A percentile compares a stretch with the other conserved stretches of the same genome.
Conservation (phyloP, 1,140 invertebrate species). For the Lordiphosa stackelbergi region DNA sequence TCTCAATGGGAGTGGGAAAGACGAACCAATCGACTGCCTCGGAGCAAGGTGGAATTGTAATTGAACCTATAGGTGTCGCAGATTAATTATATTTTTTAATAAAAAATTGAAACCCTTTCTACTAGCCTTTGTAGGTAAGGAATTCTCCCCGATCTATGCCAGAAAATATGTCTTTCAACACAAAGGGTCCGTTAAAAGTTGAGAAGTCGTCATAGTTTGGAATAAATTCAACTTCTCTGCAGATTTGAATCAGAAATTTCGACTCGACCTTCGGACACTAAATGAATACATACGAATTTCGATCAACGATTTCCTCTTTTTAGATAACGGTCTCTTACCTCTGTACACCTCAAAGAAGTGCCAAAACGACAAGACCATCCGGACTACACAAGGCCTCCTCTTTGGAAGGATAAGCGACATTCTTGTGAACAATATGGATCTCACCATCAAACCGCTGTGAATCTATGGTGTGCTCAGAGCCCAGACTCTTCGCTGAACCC, state of each 20-base stretch:
- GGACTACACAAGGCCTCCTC: constrained; percentile 81
- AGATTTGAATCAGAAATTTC: constrained; percentile 19
- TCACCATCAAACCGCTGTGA: constrained; percentile 83
- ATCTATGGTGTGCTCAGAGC: constrained; percentile 79
- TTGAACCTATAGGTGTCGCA: constrained; percentile 79
- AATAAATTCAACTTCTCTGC: constrained; percentile 8
- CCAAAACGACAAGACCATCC: constrained; percentile 88
- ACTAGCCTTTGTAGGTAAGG: constrained; percentile 34
- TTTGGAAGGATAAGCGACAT: constrained; percentile 82
- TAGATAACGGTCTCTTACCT: constrained; percentile 37
- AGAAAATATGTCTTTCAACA: constrained; percentile 29
- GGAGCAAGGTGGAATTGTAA: constrained; percentile 93
- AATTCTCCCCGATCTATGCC: constrained; percentile 29
- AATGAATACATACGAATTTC: too few species aligned
- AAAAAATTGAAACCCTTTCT: too few species aligned
- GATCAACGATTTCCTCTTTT: too few species aligned
- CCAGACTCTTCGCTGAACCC: constrained; percentile 76
- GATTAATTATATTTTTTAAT: too few species aligned
- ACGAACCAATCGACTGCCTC: constrained; percentile 95
- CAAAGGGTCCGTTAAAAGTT: constrained; percentile 11
- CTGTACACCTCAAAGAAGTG: constrained; percentile 85
- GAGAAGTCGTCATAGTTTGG: constrained; percentile 9
- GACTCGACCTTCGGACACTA: constrained; percentile 11
- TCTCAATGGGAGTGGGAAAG: constrained; percentile 85
- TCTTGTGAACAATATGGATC: constrained; percentile 92